These are phyloP conservation scores for Copsychus sechellarum DNA, from an alignment of 2,113 vertebrate genomes.

Conservation along the genomic window DNA sequence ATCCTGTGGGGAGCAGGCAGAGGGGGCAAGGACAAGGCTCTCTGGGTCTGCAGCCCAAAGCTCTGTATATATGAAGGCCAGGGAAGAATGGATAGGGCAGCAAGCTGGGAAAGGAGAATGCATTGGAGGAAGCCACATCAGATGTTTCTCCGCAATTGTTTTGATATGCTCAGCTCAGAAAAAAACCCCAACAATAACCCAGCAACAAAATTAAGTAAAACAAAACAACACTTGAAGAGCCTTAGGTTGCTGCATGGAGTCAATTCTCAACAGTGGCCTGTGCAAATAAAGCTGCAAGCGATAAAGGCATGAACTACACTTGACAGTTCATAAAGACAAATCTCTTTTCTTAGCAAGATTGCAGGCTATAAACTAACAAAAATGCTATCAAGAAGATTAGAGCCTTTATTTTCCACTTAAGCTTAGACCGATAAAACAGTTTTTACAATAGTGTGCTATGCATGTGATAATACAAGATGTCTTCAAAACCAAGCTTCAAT, in stretches of 20 bases:
- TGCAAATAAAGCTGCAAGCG: not conserved
- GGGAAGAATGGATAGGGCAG: not conserved
- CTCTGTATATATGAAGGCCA: not conserved
- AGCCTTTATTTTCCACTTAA: slow-evolving; percentile 61
- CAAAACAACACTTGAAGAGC: not conserved
- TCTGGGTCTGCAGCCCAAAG: not conserved
- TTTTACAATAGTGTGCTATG: slow-evolving; percentile 32
- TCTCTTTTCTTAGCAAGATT: slow-evolving; percentile 47
- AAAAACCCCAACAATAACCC: not conserved
- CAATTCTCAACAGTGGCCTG: not conserved
- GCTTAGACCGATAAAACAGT: slow-evolving; percentile 38
- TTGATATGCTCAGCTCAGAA: not conserved
- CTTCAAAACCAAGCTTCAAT: slow-evolving; percentile 10
- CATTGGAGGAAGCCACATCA: not conserved
- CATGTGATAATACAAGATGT: slow-evolving; percentile 28
- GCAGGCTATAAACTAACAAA: slow-evolving; percentile 28
- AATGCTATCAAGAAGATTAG: slow-evolving; percentile 43
- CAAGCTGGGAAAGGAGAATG: not conserved
- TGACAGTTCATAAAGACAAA: slow-evolving; percentile 40
- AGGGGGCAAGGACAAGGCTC: not conserved
- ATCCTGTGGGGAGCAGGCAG: not conserved
- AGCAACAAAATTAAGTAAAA: not conserved
- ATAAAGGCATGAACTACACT: not conserved
- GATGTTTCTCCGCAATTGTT: not conserved
- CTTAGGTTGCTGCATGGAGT: not conserved